Base-by-base conservation (phyloP, 1,140 invertebrate species). In the Belonocnema kinseyi region DNA sequence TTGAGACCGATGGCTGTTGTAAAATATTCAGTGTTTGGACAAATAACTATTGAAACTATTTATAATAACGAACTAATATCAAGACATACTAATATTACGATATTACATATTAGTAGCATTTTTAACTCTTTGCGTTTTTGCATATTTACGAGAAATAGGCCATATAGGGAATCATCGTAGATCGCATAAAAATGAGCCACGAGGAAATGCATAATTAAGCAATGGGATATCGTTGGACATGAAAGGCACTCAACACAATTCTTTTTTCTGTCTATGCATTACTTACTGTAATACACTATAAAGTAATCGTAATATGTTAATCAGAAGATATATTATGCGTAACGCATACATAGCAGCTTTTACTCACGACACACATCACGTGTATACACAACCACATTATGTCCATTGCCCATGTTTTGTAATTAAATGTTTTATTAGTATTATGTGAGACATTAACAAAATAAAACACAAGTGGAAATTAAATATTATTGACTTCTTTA, bases 1-100 rank as follows among this genome's bases (percentile, higher is more conserved):
- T 89, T 89, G 87, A 87, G 88, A 89, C 88, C 86, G 86, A 89
- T 89, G 88, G 89, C 88, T 90, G 89, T 89, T 90, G 89, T 90
- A 90, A 89, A 91, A 90, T 90, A 90, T 89, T 90, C 88, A 88
- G 84, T 90, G 88, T 90, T 90, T 90, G 85, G 87, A 89, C 88
- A 88, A 88, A 90, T 88, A 88, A 89, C 85, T 90, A 89, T 90
- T 88, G 83, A 89, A 88, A 87, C 84, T 88, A 87, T 89, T 89
- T 89, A 87, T 87, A 88, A 85, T 80, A 81, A 89, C 33, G 26
- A 66, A 66, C 83, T 88, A 87, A 87, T 88, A 87, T 87, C 85
- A 81, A 88, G 84, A 81, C 84, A 84, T 82, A 84, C 79, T 85
- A 85, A 87, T 88, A 88, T 83, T 86, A 88, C 85, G 84, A 85